Conservation (phyloP, 2,888 invertebrate species). For the Brachynemurus nebulosus region DNA sequence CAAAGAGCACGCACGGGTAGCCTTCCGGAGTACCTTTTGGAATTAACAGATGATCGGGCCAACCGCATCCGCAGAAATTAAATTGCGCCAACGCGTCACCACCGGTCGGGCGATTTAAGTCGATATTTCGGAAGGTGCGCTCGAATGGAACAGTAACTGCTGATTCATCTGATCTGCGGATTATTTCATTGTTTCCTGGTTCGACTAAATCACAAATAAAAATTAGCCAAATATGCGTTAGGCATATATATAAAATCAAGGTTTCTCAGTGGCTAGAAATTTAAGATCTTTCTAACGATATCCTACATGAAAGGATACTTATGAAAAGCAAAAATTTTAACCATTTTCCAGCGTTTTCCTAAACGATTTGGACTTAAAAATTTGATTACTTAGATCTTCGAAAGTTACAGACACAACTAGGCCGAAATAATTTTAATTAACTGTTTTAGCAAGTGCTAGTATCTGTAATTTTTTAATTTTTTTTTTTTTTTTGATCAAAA, state of each 20-base stretch:
- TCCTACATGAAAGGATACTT: not conserved
- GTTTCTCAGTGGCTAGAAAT: too few species aligned
- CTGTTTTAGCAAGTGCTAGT: too few species aligned
- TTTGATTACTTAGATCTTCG: too few species aligned
- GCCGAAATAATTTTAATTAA: too few species aligned
- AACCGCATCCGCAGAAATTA: slow-evolving; percentile 80
- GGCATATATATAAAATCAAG: not conserved
- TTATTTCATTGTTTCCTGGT: slow-evolving; percentile 51
- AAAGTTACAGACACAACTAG: too few species aligned
- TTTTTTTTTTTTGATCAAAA: too few species aligned
- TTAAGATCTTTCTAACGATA: too few species aligned
- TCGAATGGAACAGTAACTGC: slow-evolving; percentile 75
- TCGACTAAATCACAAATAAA: slow-evolving; percentile 35
- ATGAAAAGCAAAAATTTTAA: not conserved
- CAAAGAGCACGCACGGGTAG: slow-evolving; percentile 53
- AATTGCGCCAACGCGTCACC: slow-evolving; percentile 40
- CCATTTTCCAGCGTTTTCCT: too few species aligned
- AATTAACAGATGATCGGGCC: slow-evolving; percentile 71
- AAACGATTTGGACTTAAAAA: too few species aligned
- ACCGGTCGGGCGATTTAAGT: slow-evolving; percentile 42
- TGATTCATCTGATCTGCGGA: slow-evolving; percentile 52
- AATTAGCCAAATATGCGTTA: not conserved
- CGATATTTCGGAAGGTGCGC: slow-evolving; percentile 60
- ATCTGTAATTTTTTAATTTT: too few species aligned
- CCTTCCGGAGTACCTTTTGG: slow-evolving; percentile 58